phyloP scores from a whole-genome alignment of 2,888 invertebrate genomes.

The Nomada ruficornis region DNA sequence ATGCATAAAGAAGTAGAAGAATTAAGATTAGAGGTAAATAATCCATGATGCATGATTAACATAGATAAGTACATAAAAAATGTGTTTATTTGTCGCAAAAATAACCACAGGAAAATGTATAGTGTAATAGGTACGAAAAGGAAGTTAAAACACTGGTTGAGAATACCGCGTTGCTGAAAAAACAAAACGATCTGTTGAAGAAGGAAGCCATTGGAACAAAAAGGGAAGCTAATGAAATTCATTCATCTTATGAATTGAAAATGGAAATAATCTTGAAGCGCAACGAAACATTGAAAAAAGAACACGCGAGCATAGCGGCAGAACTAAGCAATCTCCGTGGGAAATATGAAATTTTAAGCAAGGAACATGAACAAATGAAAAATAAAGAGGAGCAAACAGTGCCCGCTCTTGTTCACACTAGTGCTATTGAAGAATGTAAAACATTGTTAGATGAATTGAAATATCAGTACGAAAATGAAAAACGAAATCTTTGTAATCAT shows the following conservation, averaged over 20 bases:
- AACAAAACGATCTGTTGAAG: constrained; percentile 85
- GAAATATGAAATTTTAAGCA: constrained; percentile 86
- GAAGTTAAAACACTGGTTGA: constrained; percentile 79
- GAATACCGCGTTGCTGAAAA: constrained; percentile 79
- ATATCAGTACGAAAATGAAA: constrained; percentile 89
- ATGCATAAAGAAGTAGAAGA: constrained; percentile 86
- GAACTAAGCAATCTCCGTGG: constrained; percentile 87
- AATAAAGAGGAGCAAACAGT: constrained; percentile 86
- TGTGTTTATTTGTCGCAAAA: background rate
- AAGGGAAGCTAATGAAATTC: constrained; percentile 90
- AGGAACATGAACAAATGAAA: constrained; percentile 85
- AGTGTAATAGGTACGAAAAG: constrained; percentile 79
- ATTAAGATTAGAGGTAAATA: constrained; percentile 82
- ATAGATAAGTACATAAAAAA: background rate
- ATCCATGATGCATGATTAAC: background rate
- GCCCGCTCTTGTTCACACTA: constrained; percentile 88
- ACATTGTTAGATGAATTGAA: constrained; percentile 91
- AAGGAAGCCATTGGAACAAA: constrained; percentile 90
- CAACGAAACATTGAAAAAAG: constrained; percentile 88
- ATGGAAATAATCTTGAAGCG: constrained; percentile 88
- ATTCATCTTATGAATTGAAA: constrained; percentile 90
- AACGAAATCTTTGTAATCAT: constrained; percentile 86
- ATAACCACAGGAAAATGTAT: constrained; percentile 48
- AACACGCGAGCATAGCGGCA: constrained; percentile 86
- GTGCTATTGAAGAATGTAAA: constrained; percentile 90